phyloP scores from a whole-genome alignment of 2,888 invertebrate species.

The Ennomos fuscantarius region DNA sequence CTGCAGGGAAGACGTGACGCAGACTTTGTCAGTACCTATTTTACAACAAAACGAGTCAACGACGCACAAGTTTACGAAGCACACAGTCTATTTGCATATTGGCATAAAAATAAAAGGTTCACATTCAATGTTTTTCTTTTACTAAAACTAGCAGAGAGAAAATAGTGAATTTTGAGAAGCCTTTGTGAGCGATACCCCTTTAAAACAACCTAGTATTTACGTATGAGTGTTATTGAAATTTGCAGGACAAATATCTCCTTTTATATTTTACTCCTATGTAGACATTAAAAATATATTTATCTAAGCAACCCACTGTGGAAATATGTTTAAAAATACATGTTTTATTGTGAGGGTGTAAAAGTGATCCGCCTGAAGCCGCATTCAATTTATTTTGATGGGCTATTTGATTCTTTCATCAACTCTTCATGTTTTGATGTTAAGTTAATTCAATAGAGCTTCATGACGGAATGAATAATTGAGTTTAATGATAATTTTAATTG shows the following conservation, averaged over 20 bases:
- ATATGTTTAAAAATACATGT: conserved; percentile 32
- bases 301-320: conserved; percentile 15
- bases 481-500: too few relatives aligned
- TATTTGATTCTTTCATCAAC: conserved; percentile 32
- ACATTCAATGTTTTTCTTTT: too few relatives aligned
- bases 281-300: conserved; percentile 1
- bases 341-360: conserved; percentile 42
- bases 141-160: too few relatives aligned
- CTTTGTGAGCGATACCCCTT: neutral
- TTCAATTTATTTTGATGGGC: conserved; percentile 48
- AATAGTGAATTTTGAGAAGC: conserved; percentile 1
- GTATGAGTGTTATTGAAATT: neutral
- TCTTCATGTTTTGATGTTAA: conserved; percentile 2
- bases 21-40: conserved; percentile 2
- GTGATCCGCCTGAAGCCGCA: conserved; percentile 37
- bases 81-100: too few relatives aligned
- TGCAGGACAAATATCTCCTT: neutral
- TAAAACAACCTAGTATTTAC: too few relatives aligned
- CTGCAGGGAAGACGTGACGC: conserved; percentile 19
- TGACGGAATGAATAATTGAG: too few relatives aligned
- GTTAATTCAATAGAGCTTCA: neutral
- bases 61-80: neutral
- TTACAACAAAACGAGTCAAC: conserved; percentile 11
- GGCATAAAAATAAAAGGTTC: too few relatives aligned
- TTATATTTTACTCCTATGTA: too few relatives aligned